These are phyloP conservation scores for Emesis russula DNA, from an alignment of 2,888 invertebrate species.

Conservation along the genomic window DNA sequence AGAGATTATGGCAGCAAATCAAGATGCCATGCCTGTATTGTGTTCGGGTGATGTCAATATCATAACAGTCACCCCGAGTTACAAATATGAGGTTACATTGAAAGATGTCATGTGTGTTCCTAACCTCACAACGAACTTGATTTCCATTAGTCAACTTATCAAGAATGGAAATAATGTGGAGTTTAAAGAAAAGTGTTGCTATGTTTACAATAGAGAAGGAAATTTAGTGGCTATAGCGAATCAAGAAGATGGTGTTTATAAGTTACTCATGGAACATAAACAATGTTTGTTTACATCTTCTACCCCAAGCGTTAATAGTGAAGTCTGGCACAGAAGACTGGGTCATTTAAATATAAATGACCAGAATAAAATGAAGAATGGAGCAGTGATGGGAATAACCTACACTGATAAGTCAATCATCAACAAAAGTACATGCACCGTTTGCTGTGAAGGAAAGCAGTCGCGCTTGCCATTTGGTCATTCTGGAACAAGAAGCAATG, in stretches of 20 bases:
- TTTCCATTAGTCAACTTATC: constrained; percentile 14
- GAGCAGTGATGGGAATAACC: not conserved
- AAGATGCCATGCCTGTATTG: constrained; percentile 57
- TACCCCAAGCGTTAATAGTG: not conserved
- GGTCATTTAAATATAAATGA: constrained; percentile 10
- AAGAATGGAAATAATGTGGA: constrained; percentile 2
- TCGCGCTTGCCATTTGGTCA: not conserved
- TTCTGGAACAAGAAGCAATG: not conserved
- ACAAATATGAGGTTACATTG: not conserved
- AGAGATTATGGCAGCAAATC: constrained; percentile 54
- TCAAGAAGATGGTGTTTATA: constrained; percentile 3
- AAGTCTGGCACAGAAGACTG: not conserved
- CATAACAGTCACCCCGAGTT: constrained; percentile 3
- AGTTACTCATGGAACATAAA: not conserved
- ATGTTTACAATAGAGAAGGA: not conserved
- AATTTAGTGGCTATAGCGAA: not conserved
- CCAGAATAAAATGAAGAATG: not conserved
- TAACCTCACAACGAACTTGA: not conserved
- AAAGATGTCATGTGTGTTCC: not conserved
- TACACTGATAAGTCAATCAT: not conserved
- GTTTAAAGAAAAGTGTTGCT: not conserved
- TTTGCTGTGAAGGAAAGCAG: not conserved
- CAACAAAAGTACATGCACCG: not conserved
- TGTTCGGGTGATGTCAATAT: constrained; percentile 52
- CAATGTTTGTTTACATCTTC: not conserved